These are phyloP conservation scores for Leptopilina myrica DNA, from an alignment of 2,888 invertebrate genomes.

Conservation along the genomic window DNA sequence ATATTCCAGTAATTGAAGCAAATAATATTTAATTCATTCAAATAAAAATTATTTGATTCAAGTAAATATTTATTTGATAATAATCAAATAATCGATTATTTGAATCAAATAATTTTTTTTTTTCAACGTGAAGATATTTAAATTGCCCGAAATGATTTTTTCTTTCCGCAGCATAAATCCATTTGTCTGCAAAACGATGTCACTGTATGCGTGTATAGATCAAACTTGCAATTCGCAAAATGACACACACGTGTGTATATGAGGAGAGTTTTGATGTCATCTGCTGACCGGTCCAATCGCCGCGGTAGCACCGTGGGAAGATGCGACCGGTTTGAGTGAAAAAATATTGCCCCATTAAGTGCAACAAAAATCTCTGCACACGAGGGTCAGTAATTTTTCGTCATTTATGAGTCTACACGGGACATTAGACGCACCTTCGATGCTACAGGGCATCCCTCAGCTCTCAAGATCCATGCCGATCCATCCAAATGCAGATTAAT, in stretches of 20 bases:
- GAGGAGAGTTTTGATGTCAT: slow-evolving; percentile 61
- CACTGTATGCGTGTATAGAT: slow-evolving; percentile 50
- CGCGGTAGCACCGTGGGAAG: slow-evolving; percentile 73
- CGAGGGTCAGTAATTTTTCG: slow-evolving; percentile 8
- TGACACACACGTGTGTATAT: slow-evolving; percentile 61
- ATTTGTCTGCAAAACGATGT: slow-evolving; percentile 22
- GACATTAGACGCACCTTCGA: slow-evolving; percentile 30
- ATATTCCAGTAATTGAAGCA: no score
- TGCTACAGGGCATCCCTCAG: slow-evolving; percentile 6
- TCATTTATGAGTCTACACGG: slow-evolving; percentile 15
- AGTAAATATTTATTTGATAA: no score
- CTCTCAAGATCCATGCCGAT: not conserved
- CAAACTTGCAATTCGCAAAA: slow-evolving; percentile 52
- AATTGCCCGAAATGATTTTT: not conserved
- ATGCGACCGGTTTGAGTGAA: slow-evolving; percentile 56
- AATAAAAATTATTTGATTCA: no score
- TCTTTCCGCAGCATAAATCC: not conserved
- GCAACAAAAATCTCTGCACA: not conserved
- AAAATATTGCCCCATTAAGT: slow-evolving; percentile 44
- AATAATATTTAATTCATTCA: no score
- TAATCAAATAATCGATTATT: no score
- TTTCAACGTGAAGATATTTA: not conserved
- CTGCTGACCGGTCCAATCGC: slow-evolving; percentile 70
- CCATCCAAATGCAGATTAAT: slow-evolving; percentile 20
- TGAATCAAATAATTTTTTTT: no score